Evolutionary conservation across 2,797 vertebrate species (phyloP), one percentile per base, ranked within the genome.

Genomic region (Cygnus olor): DNA sequence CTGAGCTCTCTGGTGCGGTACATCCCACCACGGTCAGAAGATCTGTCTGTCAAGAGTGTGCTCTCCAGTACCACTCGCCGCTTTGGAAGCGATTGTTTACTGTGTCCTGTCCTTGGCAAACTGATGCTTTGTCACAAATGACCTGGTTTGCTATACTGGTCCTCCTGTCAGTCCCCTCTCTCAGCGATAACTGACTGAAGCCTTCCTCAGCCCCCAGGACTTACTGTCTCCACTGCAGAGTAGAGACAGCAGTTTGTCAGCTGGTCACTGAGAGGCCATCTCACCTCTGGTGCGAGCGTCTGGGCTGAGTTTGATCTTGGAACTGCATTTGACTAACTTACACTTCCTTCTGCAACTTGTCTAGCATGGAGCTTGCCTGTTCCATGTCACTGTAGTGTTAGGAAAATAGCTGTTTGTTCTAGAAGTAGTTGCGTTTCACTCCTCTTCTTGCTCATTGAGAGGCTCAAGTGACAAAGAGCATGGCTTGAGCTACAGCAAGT

Each of bases 401-500:
- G 90, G 42, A 57, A 20, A 53, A 38, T 6, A 74, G 71, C 18
- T 65, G 0, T 32, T 77, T 60, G 34, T 68, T 38, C 11, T 11
- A 20, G 17, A 20, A 71, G 30, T 30, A 64, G 17, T 27, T 68
- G 64, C 25, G 10, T 27, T 72, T 84, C n/a, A 40, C 57, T 32
- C 80, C 21, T 65, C 25, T 34, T 40, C 13, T 28, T 72, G 56
- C 36, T 79, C 42, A 22, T 6, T 36, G 36, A 80, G 72, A 56
- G 60, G 64, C 54, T 89, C 28, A 20, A 7, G 58, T 56, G 74
- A 77, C 36, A 56, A 56, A 16, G 57, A 70, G 82, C 32, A 16
- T 40, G 42, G 66, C 71, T 89, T 78, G 57, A 92, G 71, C 68
- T 58, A 28, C 53, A 77, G 69, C 58, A 68, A 74, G 49, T 36